A percentile compares a stretch with the other conserved stretches of the same genome.
phyloP scores from a whole-genome alignment of 37 sponge, comb jelly and placozoan genomes.

The Theonella swinhoei region DNA sequence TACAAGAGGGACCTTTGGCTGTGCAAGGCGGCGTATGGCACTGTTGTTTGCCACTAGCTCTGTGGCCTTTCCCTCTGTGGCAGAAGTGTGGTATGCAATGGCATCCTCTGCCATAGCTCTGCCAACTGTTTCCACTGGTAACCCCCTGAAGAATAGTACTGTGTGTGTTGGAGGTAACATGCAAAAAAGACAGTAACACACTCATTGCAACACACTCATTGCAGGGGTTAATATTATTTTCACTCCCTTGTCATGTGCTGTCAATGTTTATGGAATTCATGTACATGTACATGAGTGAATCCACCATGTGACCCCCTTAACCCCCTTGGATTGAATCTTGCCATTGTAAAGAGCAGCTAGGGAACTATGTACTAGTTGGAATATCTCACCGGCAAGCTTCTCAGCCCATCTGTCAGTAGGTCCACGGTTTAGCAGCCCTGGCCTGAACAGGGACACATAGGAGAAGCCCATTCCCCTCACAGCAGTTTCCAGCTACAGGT shows the following conservation, averaged over 20 bases:
- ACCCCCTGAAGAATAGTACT: neutral
- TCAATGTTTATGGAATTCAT: too few relatives aligned
- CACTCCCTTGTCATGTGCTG: too few relatives aligned
- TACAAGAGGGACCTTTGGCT: too few relatives aligned
- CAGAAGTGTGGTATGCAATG: neutral
- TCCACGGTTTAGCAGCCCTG: slow-evolving; percentile 69
- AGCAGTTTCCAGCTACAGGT: slow-evolving; percentile 39
- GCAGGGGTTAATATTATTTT: too few relatives aligned
- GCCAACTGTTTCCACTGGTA: slow-evolving; percentile 58
- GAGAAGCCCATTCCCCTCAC: slow-evolving; percentile 48
- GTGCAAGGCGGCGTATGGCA: neutral
- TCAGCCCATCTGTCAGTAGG: slow-evolving; percentile 54
- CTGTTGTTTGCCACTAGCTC: neutral
- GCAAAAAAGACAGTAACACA: too few relatives aligned
- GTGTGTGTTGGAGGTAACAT: neutral
- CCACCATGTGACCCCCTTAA: too few relatives aligned
- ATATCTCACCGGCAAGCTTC: slow-evolving; percentile 58
- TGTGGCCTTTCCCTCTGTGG: neutral
- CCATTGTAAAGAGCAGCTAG: neutral
- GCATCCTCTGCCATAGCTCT: slow-evolving; percentile 69
- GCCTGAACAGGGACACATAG: slow-evolving; percentile 55
- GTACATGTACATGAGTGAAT: too few relatives aligned
- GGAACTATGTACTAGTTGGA: too few relatives aligned
- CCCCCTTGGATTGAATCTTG: too few relatives aligned
- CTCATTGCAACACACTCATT: too few relatives aligned